Evolutionary conservation across 1,140 invertebrate species (phyloP), one percentile per base, ranked within the genome.

Genomic region (Teleopsis dalmanni): DNA sequence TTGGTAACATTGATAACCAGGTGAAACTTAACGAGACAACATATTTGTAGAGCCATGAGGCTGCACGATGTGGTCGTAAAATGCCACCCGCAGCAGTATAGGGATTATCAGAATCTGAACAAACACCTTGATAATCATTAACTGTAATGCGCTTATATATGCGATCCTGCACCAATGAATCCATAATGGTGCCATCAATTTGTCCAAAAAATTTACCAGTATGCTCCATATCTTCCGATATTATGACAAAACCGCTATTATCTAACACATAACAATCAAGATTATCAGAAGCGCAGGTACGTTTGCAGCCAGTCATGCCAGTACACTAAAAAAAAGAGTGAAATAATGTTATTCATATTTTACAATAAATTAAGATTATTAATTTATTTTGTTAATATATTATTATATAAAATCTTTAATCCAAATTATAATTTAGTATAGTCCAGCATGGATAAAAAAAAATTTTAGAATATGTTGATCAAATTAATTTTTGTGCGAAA

Each of bases 101-200:
- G 7, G 81, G 79, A 55, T 81, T 83, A 57, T 81, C 81, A 13
- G 81, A 81, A 55, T 91, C 87, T 0, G 83, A 81, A 60, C 90
- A 93, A 7, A 85, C 76, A 0, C 88, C 91, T 71, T 95, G 91
- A 71, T 93, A 91, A 64, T 95, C 90, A 54, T 85, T 85, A 1
- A 93, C 81, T 1, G 82, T 80, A 1, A 93, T 81, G 72, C 87
- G 87, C 57, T 83, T 87, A 69, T 91, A 95, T 53, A 95, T 92
- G 48, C 84, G 80, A 59, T 91, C 87, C 62, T 93, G 87, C 1
- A 95, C 88, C 22, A 95, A 70, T 0, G 88, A 91, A 65, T 94
- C 88, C 87, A 95, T 93, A 37, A 95, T 89, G 2, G 89, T 92
- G n/a, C 90, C 90, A 65, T 95, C 91, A 36, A 94, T 85, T 66